Percentiles rank a stretch among this genome's conserved stretches.
Conservation (phyloP, 2,797 vertebrate species). For the Morus bassanus region DNA sequence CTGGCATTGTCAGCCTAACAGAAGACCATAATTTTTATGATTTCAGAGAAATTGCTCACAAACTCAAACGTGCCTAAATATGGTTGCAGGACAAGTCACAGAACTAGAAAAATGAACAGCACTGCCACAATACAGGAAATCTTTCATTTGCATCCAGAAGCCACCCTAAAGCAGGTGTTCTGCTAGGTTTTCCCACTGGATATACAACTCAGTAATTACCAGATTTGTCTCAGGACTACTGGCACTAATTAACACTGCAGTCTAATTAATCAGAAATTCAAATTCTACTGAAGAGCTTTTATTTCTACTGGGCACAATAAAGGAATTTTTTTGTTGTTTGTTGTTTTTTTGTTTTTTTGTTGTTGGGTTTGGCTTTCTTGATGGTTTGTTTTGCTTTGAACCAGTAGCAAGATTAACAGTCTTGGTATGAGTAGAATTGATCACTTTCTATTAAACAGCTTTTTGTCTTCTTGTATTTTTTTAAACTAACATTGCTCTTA, state of each 20-base stretch:
- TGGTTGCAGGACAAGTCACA: background rate
- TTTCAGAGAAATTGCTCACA: background rate
- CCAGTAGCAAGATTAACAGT: slow-evolving; percentile 22
- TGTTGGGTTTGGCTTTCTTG: background rate
- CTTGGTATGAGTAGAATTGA: background rate
- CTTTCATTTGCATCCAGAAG: background rate
- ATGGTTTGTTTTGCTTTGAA: background rate
- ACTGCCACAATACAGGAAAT: background rate
- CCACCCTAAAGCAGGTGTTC: background rate
- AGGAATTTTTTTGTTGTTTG: background rate
- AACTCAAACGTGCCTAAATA: background rate
- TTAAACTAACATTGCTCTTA: background rate
- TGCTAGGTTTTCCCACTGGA: slow-evolving; percentile 36
- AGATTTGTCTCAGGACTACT: slow-evolving; percentile 56
- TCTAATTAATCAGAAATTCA: slow-evolving; percentile 65
- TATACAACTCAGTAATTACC: slow-evolving; percentile 37
- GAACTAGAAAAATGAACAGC: background rate
- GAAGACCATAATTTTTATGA: accelerated
- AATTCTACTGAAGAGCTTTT: slow-evolving; percentile 32
- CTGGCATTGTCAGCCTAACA: background rate
- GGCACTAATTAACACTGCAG: slow-evolving; percentile 65
- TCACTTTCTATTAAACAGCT: slow-evolving; percentile 20
- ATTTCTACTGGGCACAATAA: slow-evolving; percentile 29
- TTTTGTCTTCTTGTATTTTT: background rate
- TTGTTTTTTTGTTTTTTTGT: background rate